phyloP scores from a whole-genome alignment of 2,113 vertebrate species.

The Cettia cetti region DNA sequence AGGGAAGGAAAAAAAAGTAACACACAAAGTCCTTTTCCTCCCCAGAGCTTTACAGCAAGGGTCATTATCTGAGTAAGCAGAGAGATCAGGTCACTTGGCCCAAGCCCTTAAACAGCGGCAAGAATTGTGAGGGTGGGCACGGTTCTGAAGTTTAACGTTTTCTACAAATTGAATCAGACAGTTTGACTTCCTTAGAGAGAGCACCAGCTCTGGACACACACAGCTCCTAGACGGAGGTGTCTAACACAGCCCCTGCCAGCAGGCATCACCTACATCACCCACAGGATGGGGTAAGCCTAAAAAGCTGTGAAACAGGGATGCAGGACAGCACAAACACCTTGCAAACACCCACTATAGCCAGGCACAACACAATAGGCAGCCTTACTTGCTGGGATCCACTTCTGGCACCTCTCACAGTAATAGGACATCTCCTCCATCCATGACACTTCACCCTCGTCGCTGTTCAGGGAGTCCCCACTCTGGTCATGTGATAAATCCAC shows the following conservation, averaged over 20 bases:
- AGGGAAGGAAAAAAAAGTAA: background rate
- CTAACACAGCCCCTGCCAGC: background rate
- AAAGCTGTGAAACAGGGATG: fast-evolving
- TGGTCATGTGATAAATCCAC: slow-evolving; percentile 96
- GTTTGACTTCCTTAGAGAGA: background rate
- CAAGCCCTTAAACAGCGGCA: background rate
- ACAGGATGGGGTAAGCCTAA: background rate
- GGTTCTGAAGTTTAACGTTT: background rate
- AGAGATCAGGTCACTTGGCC: background rate
- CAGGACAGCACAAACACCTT: background rate
- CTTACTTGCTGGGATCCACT: slow-evolving; percentile 94
- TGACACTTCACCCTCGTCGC: slow-evolving; percentile 84
- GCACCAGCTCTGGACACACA: background rate
- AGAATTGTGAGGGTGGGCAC: background rate
- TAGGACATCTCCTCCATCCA: slow-evolving; percentile 94
- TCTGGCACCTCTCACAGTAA: slow-evolving; percentile 96
- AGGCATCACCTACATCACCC: background rate
- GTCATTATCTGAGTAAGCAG: background rate
- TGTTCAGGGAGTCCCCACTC: slow-evolving; percentile 94
- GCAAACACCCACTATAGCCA: background rate
- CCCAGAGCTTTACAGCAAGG: background rate
- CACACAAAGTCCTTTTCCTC: background rate
- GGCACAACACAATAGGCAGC: background rate
- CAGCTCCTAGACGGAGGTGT: fast-evolving
- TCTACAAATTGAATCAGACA: background rate